A percentile compares a stretch with the other conserved stretches of the same genome.
phyloP scores from a whole-genome alignment of 2,113 vertebrate species.

The Aldabrachelys gigantea region DNA sequence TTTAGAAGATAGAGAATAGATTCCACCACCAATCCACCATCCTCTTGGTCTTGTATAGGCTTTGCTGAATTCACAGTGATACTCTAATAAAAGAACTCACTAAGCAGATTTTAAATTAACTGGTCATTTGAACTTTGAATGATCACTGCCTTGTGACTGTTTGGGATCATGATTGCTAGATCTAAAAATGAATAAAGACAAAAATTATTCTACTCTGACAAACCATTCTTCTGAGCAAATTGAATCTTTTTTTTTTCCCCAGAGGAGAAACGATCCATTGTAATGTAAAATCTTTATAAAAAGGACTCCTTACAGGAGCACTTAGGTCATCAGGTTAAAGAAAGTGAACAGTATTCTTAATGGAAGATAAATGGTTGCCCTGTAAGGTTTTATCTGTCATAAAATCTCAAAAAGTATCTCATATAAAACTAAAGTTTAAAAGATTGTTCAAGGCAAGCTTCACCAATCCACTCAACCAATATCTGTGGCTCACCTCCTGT shows the following conservation, averaged over 20 bases:
- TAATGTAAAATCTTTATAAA: conserved; percentile 81
- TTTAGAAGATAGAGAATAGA: neutral
- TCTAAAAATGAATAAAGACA: conserved; percentile 72
- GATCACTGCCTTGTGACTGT: conserved; percentile 69
- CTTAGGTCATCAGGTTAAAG: conserved; percentile 71
- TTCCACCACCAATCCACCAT: neutral
- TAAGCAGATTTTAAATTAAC: conserved; percentile 66
- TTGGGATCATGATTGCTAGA: conserved; percentile 66
- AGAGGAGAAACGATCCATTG: conserved; percentile 66
- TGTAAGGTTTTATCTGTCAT: conserved; percentile 73
- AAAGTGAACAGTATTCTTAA: conserved; percentile 79
- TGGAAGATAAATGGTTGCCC: conserved; percentile 78
- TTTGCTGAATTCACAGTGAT: conserved; percentile 28
- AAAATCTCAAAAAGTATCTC: conserved; percentile 78
- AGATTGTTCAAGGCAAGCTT: conserved; percentile 59
- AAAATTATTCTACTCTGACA: conserved; percentile 66
- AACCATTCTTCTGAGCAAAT: conserved; percentile 74
- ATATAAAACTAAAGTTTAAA: conserved; percentile 70
- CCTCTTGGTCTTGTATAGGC: neutral
- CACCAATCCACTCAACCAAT: conserved; percentile 62
- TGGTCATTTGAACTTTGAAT: conserved; percentile 74
- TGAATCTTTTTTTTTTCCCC: conserved; percentile 62
- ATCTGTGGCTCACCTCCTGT: conserved; percentile 71
- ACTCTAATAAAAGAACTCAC: conserved; percentile 46
- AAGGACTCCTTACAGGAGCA: conserved; percentile 66